Percentiles rank a stretch among this genome's conserved stretches.
These are phyloP conservation scores for Sphaerodactylus townsendi DNA, from an alignment of 2,113 vertebrate species.

Conservation along the genomic window DNA sequence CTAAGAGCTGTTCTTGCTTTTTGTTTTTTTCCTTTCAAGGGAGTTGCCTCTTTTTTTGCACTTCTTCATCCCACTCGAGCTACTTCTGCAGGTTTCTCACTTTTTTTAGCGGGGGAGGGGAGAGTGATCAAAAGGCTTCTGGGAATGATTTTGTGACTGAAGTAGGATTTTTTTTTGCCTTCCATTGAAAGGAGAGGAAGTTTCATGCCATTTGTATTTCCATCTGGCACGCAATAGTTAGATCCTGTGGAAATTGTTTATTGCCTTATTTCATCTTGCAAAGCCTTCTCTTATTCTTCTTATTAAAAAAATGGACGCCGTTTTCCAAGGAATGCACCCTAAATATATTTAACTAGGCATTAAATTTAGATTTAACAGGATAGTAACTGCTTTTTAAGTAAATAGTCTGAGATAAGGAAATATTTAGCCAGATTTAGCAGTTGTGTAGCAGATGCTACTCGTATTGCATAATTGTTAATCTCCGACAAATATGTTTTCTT, in stretches of 20 bases:
- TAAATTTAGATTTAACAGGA: slow-evolving; percentile 77
- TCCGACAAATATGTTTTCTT: slow-evolving; percentile 67
- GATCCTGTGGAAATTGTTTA: slow-evolving; percentile 2
- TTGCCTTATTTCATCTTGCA: slow-evolving; percentile 41
- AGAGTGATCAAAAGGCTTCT: not conserved
- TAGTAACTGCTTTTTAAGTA: slow-evolving; percentile 75
- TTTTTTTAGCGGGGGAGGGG: not conserved
- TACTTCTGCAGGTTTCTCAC: not conserved
- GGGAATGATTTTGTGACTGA: rapidly evolving
- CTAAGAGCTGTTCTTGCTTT: not conserved
- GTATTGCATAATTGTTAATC: slow-evolving; percentile 69
- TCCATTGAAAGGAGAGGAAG: not conserved
- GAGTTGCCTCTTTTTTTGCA: not conserved
- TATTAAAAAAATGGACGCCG: slow-evolving; percentile 71
- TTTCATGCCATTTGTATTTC: not conserved
- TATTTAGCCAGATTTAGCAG: slow-evolving; percentile 74
- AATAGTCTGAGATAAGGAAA: slow-evolving; percentile 75
- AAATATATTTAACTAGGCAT: slow-evolving; percentile 77
- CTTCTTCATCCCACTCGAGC: not conserved
- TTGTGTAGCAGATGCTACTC: slow-evolving; percentile 70
- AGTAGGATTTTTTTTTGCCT: slow-evolving; percentile 10
- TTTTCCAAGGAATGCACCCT: slow-evolving; percentile 71
- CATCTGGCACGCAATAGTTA: not conserved
- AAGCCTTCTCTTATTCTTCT: slow-evolving; percentile 49
- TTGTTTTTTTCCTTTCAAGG: not conserved